Evolutionary conservation across 2,888 invertebrate species (phyloP).

Genomic region (Candidula unifasciata): DNA sequence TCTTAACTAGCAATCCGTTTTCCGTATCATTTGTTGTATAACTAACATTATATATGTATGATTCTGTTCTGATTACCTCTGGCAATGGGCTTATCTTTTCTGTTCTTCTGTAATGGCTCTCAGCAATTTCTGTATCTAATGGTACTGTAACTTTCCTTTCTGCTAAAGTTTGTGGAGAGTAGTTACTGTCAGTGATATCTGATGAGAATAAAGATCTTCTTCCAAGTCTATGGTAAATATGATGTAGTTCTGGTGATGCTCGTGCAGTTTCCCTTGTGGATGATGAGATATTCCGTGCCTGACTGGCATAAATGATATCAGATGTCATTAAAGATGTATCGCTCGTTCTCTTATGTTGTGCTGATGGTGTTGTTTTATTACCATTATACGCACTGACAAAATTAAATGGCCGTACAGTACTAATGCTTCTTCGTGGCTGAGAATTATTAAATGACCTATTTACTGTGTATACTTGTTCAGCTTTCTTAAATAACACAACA

Average conservation of each 20-base stretch:
- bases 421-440: background rate
- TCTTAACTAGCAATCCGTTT: background rate
- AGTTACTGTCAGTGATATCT: background rate
- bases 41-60: conserved; percentile 1
- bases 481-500: background rate
- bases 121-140: background rate
- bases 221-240: background rate
- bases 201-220: background rate
- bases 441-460: background rate
- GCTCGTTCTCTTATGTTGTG: background rate
- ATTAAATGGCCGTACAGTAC: background rate
- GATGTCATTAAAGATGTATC: background rate
- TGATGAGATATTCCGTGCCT: background rate
- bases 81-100: background rate
- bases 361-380: background rate
- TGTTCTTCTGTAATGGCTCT: background rate
- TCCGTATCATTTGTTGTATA: background rate
- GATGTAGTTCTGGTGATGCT: background rate
- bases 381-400: background rate
- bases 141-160: background rate
- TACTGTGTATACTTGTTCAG: background rate
- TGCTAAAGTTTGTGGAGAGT: background rate
- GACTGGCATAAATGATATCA: background rate
- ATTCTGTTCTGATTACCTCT: background rate
- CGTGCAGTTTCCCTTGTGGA: background rate